Conservation (phyloP, 1,140 invertebrate genomes). For the Polyergus mexicanus region DNA sequence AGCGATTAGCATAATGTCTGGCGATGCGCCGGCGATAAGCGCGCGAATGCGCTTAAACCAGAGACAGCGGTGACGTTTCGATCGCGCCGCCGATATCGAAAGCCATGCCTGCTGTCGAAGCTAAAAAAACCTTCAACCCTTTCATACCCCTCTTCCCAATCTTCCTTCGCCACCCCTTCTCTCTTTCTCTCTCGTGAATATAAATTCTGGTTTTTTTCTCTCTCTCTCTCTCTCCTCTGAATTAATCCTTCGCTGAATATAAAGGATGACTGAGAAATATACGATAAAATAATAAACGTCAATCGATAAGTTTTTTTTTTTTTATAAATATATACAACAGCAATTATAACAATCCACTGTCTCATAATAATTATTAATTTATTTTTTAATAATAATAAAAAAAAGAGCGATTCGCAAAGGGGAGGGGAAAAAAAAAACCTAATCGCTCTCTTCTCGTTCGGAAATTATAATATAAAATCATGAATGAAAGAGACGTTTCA, state of each 20-base stretch:
- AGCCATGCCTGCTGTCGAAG: conserved; percentile 48
- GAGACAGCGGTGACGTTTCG: conserved; percentile 68
- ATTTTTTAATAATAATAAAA: neutral
- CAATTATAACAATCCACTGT: no score
- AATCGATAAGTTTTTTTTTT: no score
- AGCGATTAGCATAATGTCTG: conserved; percentile 65
- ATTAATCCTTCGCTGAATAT: conserved; percentile 23
- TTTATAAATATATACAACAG: no score
- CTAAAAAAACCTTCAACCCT: conserved; percentile 62
- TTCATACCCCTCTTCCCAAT: neutral
- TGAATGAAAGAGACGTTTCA: neutral
- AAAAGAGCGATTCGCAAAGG: neutral
- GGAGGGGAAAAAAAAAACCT: conserved; percentile 13
- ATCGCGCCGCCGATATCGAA: conserved; percentile 52
- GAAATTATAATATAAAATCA: neutral
- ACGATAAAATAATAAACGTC: neutral
- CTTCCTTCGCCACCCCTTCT: neutral
- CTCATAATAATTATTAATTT: neutral
- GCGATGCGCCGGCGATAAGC: conserved; percentile 57
- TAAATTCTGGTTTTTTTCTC: conserved; percentile 31
- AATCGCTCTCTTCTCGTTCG: neutral
- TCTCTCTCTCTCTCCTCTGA: neutral
- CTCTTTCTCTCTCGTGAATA: neutral
- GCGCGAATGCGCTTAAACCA: conserved; percentile 64
- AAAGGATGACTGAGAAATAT: conserved; percentile 10